A percentile compares a stretch with the other conserved stretches of the same genome.
Evolutionary conservation across 2,797 vertebrate genomes (phyloP).

Genomic region (Lagodon rhomboides): DNA sequence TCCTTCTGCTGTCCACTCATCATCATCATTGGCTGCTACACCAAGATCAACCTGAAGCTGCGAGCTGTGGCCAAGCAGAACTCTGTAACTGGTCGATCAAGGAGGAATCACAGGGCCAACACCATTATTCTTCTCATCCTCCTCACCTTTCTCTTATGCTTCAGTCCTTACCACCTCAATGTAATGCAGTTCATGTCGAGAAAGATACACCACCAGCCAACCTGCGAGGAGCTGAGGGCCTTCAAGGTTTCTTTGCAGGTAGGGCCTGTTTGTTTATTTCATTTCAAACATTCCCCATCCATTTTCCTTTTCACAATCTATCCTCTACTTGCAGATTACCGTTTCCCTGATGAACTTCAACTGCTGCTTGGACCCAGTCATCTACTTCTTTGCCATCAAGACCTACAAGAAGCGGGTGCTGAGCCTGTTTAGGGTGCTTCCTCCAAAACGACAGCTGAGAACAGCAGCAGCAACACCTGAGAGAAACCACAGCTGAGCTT

Average conservation of each 20-base stretch:
- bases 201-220: conserved; percentile 73
- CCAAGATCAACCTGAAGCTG: conserved; percentile 87
- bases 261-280: neutral
- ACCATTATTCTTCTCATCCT: conserved; percentile 86
- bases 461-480: conserved; percentile 88
- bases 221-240: conserved; percentile 82
- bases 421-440: conserved; percentile 84
- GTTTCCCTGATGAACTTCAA: conserved; percentile 91
- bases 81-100: conserved; percentile 72
- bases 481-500: conserved; percentile 48
- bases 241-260: conserved; percentile 89
- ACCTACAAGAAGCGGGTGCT: conserved; percentile 89
- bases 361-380: conserved; percentile 90
- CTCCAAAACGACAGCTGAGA: conserved; percentile 83
- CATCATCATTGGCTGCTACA: conserved; percentile 87
- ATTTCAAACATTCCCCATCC: neutral
- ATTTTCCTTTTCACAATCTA: neutral
- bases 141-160: conserved; percentile 85
- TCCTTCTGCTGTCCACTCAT: conserved; percentile 86
- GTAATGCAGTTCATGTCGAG: conserved; percentile 88
- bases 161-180: conserved; percentile 90
- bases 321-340: conserved; percentile 79
- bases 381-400: conserved; percentile 92
- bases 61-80: conserved; percentile 82
- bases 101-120: conserved; percentile 83